Evolutionary conservation across 2,888 invertebrate genomes (phyloP), one percentile per base, ranked within the genome.

Genomic region (Danaus chrysippus): DNA sequence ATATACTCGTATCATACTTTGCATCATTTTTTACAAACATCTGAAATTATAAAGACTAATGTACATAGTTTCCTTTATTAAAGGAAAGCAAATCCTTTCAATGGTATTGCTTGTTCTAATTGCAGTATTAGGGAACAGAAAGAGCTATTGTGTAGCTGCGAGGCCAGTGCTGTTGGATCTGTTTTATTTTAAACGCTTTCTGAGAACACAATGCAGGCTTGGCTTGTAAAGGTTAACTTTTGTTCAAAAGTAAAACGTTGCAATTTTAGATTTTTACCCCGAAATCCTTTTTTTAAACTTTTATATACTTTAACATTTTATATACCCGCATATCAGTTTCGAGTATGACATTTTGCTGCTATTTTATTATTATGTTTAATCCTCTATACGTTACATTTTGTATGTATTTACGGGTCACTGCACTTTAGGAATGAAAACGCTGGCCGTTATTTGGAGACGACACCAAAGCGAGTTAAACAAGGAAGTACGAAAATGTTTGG

Each of bases 41-140:
- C 23, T 34, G 23, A 34, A 34, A 34, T 34, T 34, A 34, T 34
- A 34, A 34, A 34, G 23, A 34, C 6, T 34, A 34, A 34, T 34
- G n/a, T 34, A 34, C 23, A 34, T 34, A 34, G 23, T 34, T 34
- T 34, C 23, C 23, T 34, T 34, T 34, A 34, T 34, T 34, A 34
- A 34, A 34, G 23, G 23, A 34, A 34, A 34, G 23, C 23, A 34
- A 34, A 34, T 34, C 23, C 23, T 34, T 34, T 34, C 23, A 34
- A 34, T 34, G 23, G 23, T 34, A 34, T 34, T 34, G 23, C 77
- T 79, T 76, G 75, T 79, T 82, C 82, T 87, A 86, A 87, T 87
- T 87, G 85, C 81, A 82, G 81, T 78, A 86, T 87, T 84, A 86
- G 76, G 76, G 74, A 78, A 76, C 74, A 74, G 77, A 84, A 82